Evolutionary conservation across 2,888 invertebrate genomes (phyloP).

Genomic region (Augiades crinisus): DNA sequence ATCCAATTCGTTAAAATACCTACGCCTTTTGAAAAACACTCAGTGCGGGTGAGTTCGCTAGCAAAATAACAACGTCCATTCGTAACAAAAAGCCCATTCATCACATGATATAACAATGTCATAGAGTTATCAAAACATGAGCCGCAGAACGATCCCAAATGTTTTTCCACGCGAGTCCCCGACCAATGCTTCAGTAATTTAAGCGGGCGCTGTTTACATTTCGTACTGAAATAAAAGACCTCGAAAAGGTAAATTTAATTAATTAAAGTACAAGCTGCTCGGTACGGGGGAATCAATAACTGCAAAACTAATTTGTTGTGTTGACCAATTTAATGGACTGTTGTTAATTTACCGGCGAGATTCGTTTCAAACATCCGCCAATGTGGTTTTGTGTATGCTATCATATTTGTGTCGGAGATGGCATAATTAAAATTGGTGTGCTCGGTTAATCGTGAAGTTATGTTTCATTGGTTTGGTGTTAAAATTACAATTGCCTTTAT

Average conservation of each 20-base stretch:
- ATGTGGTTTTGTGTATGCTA: neutral
- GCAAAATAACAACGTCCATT: too few species aligned
- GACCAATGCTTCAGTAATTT: too few species aligned
- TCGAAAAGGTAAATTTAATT: slow-evolving; percentile 16
- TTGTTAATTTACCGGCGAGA: slow-evolving; percentile 7
- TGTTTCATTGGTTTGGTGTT: neutral
- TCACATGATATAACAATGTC: too few species aligned
- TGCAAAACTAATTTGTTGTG: slow-evolving; percentile 6
- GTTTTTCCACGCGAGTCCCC: too few species aligned
- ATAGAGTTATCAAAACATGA: too few species aligned
- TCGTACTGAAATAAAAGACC: slow-evolving; percentile 1
- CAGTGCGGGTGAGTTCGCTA: too few species aligned
- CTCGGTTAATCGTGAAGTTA: neutral
- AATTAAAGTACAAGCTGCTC: slow-evolving; percentile 8
- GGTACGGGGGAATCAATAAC: slow-evolving; percentile 5
- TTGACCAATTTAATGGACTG: slow-evolving; percentile 11
- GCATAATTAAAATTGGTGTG: slow-evolving; percentile 3
- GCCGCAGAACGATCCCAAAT: too few species aligned
- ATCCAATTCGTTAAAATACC: too few species aligned
- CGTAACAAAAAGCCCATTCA: too few species aligned
- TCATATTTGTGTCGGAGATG: slow-evolving; percentile 2
- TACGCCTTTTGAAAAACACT: too few species aligned
- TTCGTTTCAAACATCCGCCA: neutral
- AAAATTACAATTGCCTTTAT: too few species aligned
- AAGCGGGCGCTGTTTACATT: slow-evolving; percentile 2